Base-by-base conservation (phyloP, 2,797 vertebrate genomes). In the Trachurus trachurus region DNA sequence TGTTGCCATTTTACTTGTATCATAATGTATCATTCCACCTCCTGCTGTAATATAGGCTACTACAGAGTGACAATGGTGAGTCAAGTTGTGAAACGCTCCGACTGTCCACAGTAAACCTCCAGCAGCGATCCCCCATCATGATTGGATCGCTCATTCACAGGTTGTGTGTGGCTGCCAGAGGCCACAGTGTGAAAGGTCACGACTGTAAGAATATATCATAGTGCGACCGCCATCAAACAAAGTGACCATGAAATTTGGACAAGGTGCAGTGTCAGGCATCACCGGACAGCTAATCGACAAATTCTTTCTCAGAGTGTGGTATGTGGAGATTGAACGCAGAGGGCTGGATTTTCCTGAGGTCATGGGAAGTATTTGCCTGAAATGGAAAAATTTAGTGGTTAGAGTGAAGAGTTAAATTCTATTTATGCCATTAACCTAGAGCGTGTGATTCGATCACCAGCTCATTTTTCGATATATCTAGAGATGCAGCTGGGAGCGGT, bases 221-320 rank as follows among this genome's bases (percentile, higher is more conserved):
- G 68, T 10, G 47, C 40, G 15, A 87, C 84, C 85, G 78, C 82
- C 82, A 87, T 88, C 76, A 88, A 71, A 80, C 50, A 81, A 85
- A 89, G 84, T 61, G 45, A 84, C 89, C 76, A 1, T 91, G 83
- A 91, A 91, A 93, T 89, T 21, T 89, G 83, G 80, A 90, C 84
- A 91, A 90, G 87, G 80, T 90, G 92, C 66, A 34, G 77, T 75
- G 85, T 88, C 66, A 72, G 76, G 72, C 83, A 69, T 82, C 58
- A 37, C 76, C 60, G 71, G 44, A 6, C 53, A 66, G 78, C 74
- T 76, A 80, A 85, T 88, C 29, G 31, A 64, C 77, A 74, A 67
- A 49, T 75, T 60, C 61, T 69, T 66, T 74, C 22, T 39, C 10
- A 44, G 62, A 60, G 40, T 64, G 50, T 64, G 66, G 77, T 66